These are phyloP conservation scores for Colletes gigas DNA, from an alignment of 1,140 invertebrate species.

Conservation along the genomic window DNA sequence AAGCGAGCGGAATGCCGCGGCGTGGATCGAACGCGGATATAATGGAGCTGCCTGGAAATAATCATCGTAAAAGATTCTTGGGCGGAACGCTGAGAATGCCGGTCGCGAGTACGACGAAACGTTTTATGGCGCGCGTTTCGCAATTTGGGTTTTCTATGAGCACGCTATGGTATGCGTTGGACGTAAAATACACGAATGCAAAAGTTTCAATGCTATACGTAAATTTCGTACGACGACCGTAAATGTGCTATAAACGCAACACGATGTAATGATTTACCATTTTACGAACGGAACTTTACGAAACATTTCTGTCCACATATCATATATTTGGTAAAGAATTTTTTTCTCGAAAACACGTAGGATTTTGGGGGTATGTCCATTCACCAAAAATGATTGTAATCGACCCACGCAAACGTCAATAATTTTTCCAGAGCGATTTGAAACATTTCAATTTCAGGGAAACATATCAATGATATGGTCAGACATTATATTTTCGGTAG, in stretches of 20 bases:
- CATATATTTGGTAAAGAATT: too few relatives aligned
- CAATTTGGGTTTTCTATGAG: constrained; percentile 18
- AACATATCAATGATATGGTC: too few relatives aligned
- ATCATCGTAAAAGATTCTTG: constrained; percentile 7
- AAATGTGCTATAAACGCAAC: constrained; percentile 31
- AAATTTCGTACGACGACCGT: constrained; percentile 3
- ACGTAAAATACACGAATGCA: background rate
- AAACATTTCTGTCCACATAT: too few relatives aligned
- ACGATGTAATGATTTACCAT: background rate
- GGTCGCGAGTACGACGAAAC: background rate
- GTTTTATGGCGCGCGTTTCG: constrained; percentile 27
- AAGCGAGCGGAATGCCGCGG: background rate
- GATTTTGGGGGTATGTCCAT: too few relatives aligned
- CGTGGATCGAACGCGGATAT: background rate
- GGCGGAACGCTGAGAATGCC: background rate
- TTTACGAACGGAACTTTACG: background rate
- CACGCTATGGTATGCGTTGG: background rate
- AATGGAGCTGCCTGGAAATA: background rate
- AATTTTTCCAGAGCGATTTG: too few relatives aligned
- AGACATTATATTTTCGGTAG: too few relatives aligned
- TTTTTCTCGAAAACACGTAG: too few relatives aligned
- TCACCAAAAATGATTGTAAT: too few relatives aligned
- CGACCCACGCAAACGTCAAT: too few relatives aligned
- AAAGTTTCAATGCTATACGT: too few relatives aligned
- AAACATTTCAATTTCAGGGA: too few relatives aligned